Percentiles rank a stretch among this genome's conserved stretches.
Conservation (phyloP, 2,113 vertebrate species). For the Notechis scutatus region DNA sequence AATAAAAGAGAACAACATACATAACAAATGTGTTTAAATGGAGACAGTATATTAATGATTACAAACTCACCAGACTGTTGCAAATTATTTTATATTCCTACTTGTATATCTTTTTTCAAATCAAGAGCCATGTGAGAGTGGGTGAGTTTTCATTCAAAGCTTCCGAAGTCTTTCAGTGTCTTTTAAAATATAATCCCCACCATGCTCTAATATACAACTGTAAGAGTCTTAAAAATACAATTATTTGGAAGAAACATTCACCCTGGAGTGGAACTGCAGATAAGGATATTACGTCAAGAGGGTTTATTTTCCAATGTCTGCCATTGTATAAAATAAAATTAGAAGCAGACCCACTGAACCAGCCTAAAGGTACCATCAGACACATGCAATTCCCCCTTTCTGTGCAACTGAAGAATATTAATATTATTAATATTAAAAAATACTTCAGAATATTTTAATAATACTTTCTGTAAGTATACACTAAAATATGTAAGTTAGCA, state of each 20-base stretch:
- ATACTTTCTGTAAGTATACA: not conserved
- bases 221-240: not conserved
- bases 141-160: not conserved
- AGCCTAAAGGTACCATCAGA: not conserved
- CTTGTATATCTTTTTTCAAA: not conserved
- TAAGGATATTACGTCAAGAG: not conserved
- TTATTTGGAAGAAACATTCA: not conserved
- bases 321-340: not conserved
- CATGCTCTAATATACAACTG: not conserved
- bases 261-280: not conserved
- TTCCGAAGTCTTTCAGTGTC: not conserved
- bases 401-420: not conserved
- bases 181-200: not conserved
- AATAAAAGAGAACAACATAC: not conserved
- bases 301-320: not conserved
- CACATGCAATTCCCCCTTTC: not conserved
- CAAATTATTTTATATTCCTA: conserved; percentile 5
- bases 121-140: not conserved
- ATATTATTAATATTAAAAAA: not conserved
- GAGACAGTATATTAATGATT: not conserved
- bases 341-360: not conserved
- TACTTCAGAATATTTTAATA: not conserved
- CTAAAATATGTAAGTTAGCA: not conserved
- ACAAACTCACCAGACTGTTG: not conserved
- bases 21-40: not conserved